These are phyloP conservation scores for Macrophya annulata DNA, from an alignment of 2,888 invertebrate species.

Conservation along the genomic window DNA sequence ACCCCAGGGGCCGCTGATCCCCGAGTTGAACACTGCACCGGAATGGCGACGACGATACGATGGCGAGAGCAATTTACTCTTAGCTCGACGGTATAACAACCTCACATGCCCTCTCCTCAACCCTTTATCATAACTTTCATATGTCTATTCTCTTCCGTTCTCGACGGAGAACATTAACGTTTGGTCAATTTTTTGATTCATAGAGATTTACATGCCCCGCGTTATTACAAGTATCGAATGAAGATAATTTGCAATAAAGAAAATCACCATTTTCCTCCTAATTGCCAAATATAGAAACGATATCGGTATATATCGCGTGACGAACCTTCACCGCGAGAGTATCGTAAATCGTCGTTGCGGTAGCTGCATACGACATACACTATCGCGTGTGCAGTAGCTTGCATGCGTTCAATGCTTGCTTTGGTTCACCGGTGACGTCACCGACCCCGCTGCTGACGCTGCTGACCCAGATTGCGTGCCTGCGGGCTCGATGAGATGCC, in stretches of 20 bases:
- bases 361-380: background rate
- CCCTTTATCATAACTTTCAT: background rate
- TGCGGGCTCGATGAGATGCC: constrained; percentile 29
- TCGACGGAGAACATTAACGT: background rate
- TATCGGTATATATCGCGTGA: no score
- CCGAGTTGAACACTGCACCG: constrained; percentile 59
- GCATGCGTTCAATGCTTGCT: constrained; percentile 1
- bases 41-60: constrained; percentile 53
- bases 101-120: background rate
- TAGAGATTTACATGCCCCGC: no score
- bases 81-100: background rate
- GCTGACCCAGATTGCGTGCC: constrained; percentile 55
- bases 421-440: constrained; percentile 46
- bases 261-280: background rate
- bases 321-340: background rate
- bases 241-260: background rate
- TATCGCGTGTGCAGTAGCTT: background rate
- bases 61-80: background rate
- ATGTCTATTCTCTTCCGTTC: background rate
- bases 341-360: background rate
- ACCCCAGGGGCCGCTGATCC: constrained; percentile 69
- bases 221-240: no score
- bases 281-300: background rate
- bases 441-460: constrained; percentile 45
- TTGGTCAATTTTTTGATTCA: background rate